Evolutionary conservation across 2,113 vertebrate species (phyloP), one percentile per base, ranked within the genome.

Genomic region (Eupsittula cactorum): DNA sequence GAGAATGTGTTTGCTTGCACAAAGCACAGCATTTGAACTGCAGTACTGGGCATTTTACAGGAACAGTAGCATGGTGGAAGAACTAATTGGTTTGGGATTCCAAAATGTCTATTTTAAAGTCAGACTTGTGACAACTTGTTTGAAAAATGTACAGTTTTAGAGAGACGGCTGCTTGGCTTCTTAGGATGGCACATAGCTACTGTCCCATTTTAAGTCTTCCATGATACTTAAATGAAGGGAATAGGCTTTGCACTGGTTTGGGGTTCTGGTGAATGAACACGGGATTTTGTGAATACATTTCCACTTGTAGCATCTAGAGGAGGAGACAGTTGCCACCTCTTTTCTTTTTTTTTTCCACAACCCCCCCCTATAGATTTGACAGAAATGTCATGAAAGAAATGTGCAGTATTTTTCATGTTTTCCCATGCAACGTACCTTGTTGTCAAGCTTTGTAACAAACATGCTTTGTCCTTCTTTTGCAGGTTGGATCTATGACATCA

Each of bases 401-500:
- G 16, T 77, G 35, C 55, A 74, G 27, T 35, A 14, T 46, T 85
- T 76, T 82, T 80, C 11, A 4, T 50, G 7, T 82, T 76, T 85
- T 87, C 55, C 63, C 39, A 13, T 28, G 44, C n/a, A 79, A 14
- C 62, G 35, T 81, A 23, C 31, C 52, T 65, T 86, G 62, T 78
- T 76, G 57, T 81, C 21, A n/a, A 65, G 39, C 7, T 21, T 74
- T 87, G 44, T 86, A 79, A 91, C 95, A 47, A 96, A 59, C 55
- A 15, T 62, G 19, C 77, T 85, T 50, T 88, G 52, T 95, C 92
- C 67, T 97, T 98, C 53, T 96, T 97, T 98, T 97, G n/a, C 92
- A 98, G 98, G 98, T 77, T 98, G 98, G 98, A 98, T 98, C 95
- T 98, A 98, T 55, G 98, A 98, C 96, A 97, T 98, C 95, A 98